These are phyloP conservation scores for Cyanistes caeruleus DNA, from an alignment of 2,113 vertebrate species.

Conservation along the genomic window DNA sequence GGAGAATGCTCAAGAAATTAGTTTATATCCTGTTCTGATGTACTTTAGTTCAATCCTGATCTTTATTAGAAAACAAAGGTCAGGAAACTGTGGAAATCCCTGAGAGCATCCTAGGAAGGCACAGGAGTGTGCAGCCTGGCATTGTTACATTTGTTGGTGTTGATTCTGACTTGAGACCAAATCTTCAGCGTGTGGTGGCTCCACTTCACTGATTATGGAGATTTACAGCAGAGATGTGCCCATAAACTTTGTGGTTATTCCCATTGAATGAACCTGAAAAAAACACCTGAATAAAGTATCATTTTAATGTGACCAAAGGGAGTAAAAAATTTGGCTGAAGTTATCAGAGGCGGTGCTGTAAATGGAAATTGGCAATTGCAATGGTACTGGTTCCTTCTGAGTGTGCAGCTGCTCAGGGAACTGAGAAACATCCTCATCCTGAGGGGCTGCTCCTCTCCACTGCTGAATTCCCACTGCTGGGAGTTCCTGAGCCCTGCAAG, in stretches of 20 bases:
- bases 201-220: not conserved
- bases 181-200: not conserved
- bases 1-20: not conserved
- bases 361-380: not conserved
- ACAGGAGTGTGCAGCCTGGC: not conserved
- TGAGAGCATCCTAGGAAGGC: not conserved
- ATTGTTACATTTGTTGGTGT: not conserved
- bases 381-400: not conserved
- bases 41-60: not conserved
- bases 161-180: not conserved
- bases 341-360: not conserved
- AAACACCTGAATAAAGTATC: not conserved
- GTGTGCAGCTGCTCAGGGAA: not conserved
- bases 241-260: not conserved
- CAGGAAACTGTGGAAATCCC: not conserved
- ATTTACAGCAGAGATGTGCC: not conserved
- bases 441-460: not conserved
- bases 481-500: not conserved
- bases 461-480: not conserved
- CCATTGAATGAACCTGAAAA: not conserved
- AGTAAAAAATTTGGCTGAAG: not conserved
- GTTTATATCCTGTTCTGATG: not conserved
- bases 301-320: not conserved
- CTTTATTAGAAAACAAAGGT: not conserved
- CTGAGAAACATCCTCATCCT: not conserved